Base-by-base conservation (phyloP, 2,113 vertebrate genomes). In the Carettochelys insculpta region DNA sequence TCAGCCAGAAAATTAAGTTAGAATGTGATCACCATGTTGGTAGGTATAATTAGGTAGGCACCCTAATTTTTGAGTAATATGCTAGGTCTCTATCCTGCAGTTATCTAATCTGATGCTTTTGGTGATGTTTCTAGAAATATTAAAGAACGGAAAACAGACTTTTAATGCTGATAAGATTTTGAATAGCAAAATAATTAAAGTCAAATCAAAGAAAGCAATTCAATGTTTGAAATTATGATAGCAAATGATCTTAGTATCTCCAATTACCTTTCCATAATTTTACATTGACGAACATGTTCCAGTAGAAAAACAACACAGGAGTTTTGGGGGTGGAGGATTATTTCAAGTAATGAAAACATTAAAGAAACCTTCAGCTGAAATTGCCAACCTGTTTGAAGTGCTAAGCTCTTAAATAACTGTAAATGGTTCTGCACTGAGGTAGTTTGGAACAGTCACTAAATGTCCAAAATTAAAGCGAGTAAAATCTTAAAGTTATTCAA, bases 141-240 rank as follows among this genome's bases (percentile, higher is more conserved):
- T 43, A 48, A 51, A 82, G n/a, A 25, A 79, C 75, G 85, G 80
- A 61, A 56, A 87, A 31, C 5, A 76, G 8, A 8, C 76, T 85
- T 84, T 87, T 86, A 24, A 29, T 34, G 6, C 29, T 83, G 20
- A 8, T 51, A 68, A 80, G 2, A 53, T 51, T 92, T 88, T 86
- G 82, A 10, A 29, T 65, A 0, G 1, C 24, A 61, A n/a, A 86
- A 80, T 24, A 90, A 61, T 14, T 25, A 17, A 87, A 58, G 8
- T 92, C 76, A 80, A 43, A 10, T 53, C 85, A 86, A 83, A 87
- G 50, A 83, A 90, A 89, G 75, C 27, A 88, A 79, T 79, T 61
- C 54, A 73, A 45, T 48, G 3, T 48, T 92, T 41, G 38, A 92
- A 88, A 48, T 24, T 82, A 16, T 71, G 38, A 25, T 76, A 87